Conservation (phyloP, 2,797 vertebrate species). For the Neoniphon sammara region DNA sequence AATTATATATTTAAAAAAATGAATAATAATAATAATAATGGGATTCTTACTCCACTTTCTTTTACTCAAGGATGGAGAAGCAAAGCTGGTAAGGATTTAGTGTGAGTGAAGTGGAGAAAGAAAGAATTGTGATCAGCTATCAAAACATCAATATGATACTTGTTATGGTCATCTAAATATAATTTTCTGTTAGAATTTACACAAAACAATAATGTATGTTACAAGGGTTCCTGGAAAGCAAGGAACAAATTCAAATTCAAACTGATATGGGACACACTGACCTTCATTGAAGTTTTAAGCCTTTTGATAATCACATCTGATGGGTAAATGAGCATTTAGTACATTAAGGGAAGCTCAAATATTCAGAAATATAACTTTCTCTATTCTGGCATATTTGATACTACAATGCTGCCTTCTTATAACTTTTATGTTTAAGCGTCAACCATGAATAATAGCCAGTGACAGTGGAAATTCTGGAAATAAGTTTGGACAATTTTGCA, state of each 20-base stretch:
- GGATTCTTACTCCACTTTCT: neutral
- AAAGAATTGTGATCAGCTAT: neutral
- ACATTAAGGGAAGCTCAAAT: conserved; percentile 45
- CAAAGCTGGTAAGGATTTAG: too few relatives aligned
- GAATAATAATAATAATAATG: neutral
- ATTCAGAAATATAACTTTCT: conserved; percentile 47
- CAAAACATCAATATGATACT: neutral
- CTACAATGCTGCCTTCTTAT: conserved; percentile 11
- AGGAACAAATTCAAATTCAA: conserved; percentile 65
- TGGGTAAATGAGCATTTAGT: conserved; percentile 61
- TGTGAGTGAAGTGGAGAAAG: neutral
- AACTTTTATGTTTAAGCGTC: too few relatives aligned
- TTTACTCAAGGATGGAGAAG: too few relatives aligned
- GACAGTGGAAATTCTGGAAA: too few relatives aligned
- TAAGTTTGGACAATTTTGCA: too few relatives aligned
- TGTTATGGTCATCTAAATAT: neutral
- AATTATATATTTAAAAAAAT: neutral
- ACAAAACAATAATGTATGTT: conserved; percentile 60
- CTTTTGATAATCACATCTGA: conserved; percentile 71
- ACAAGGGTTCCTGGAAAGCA: conserved; percentile 64
- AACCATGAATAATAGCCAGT: too few relatives aligned
- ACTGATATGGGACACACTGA: conserved; percentile 27
- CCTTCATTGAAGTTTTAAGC: conserved; percentile 25
- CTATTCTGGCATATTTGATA: conserved; percentile 29
- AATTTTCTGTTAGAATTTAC: neutral